phyloP scores from a whole-genome alignment of 2,797 vertebrate species.

The Phyllotis vaccarum region DNA sequence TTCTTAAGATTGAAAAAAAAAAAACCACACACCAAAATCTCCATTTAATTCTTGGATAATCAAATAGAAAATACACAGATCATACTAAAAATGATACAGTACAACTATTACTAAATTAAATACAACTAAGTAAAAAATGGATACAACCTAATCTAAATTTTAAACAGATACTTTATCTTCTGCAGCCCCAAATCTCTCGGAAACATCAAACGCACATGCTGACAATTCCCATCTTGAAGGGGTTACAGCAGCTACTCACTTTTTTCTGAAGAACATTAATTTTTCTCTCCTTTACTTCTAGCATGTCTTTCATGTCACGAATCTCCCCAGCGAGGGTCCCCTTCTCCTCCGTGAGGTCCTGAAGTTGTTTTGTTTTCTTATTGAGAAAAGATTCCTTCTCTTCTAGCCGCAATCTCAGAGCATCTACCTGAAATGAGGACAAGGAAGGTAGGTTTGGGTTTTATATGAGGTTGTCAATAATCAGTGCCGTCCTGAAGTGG shows the following conservation, averaged over 20 bases:
- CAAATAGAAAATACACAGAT: slow-evolving; percentile 29
- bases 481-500: fast-evolving
- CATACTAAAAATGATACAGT: background rate
- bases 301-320: slow-evolving; percentile 99
- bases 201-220: background rate
- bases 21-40: no score
- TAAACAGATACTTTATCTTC: slow-evolving; percentile 11
- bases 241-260: slow-evolving; percentile 86
- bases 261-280: slow-evolving; percentile 99
- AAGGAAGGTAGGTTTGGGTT: slow-evolving; percentile 50
- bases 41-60: slow-evolving; percentile 3
- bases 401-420: slow-evolving; percentile 96
- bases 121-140: background rate
- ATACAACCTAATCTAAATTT: background rate
- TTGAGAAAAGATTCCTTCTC: slow-evolving; percentile 99
- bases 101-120: background rate
- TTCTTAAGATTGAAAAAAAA: background rate
- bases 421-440: slow-evolving; percentile 93
- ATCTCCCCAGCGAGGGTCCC: slow-evolving; percentile 98
- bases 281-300: slow-evolving; percentile 99
- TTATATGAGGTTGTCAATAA: background rate
- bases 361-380: slow-evolving; percentile 99
- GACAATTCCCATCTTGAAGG: background rate
- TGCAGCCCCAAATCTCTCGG: background rate
- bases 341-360: slow-evolving; percentile 99